Base-by-base conservation (phyloP, 2,113 vertebrate species). In the Eurypyga helias region DNA sequence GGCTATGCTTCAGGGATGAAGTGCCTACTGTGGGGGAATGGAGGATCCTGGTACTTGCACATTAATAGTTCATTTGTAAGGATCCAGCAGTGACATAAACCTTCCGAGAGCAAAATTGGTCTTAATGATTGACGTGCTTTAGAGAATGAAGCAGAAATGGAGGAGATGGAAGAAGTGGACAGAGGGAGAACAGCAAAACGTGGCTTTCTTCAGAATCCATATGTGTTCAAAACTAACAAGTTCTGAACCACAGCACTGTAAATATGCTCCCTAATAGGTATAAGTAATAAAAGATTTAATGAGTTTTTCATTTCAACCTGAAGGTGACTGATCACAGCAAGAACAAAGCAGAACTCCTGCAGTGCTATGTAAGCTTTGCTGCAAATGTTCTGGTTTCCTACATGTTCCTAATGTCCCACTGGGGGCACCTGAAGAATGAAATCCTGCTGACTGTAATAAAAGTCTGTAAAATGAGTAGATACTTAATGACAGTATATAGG, bases 361-460 rank as follows among this genome's bases (percentile, higher is more conserved):
- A 43, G 60, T 19, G 77, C 87, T 84, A 31, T 11, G 54, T 45
- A 38, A 90, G 49, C 31, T 82, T 93, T 88, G 38, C 80, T 52
- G n/a, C 55, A 89, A 92, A 94, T 65, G 48, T 75, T 91, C 76
- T 76, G n/a, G 10, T 89, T 95, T 83, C 77, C 73, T 84, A 18
- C 69, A 29, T 48, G 31, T 90, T 93, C 73, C 57, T 93, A 66
- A 77, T 67, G 58, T 88, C 61, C 49, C 87, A 60, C 76, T 67
- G 65, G 29, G 66, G 66, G 18, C 77, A 89, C 38, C 77, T 54
- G 65, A 70, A 83, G 57, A 89, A 83, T 75, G 46, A 89, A 93
- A 92, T 93, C 92, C 83, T 87, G 75, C 90, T 94, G 87, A 88
- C 66, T 95, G 43, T 70, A 96, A 97, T 94, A 87, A 92, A 90